Base-by-base conservation (phyloP, 1,140 invertebrate genomes). In the Pantala flavescens region DNA sequence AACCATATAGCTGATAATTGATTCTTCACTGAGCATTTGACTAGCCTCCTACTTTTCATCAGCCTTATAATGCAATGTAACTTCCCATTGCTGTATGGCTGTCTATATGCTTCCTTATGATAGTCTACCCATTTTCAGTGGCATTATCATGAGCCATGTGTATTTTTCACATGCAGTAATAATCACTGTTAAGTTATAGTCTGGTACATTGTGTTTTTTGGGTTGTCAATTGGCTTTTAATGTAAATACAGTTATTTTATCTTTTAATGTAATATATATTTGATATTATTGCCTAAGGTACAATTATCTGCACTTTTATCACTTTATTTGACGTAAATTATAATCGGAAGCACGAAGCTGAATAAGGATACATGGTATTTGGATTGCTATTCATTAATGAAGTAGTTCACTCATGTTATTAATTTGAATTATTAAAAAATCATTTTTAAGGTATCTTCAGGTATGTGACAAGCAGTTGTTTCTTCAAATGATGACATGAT, bases 121-220 rank as follows among this genome's bases (percentile, higher is more conserved):
- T 63, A 63, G 49, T 19, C 14, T 63, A 63, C 49, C 49, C n/a
- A 19, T 63, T 63, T 63, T 63, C 49, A 63, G 49, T 63, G 49
- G 49, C 49, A 63, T 63, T 63, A 63, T 63, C 49, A 19, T 63
- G n/a, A 63, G 49, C 5, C 49, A 49, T 49, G 49, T 63, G 49
- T 19, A 63, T 63, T 63, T 63, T 63, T 63, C 49, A 63, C 49
- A 63, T 63, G 49, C 49, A 63, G 14, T 63, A 63, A 19, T 63
- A 63, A 63, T 63, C 49, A 63, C 49, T 63, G 49, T 63, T 63
- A 63, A 63, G 49, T 63, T 63, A 63, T 63, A 63, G 49, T 63
- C 49, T 21, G 49, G 49, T 63, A 63, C n/a, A 63, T 63, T 63
- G 49, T 63, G 49, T 63, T 63, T 63, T 36, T 63, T 63, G 49